Percentiles rank a stretch among this genome's conserved stretches.
Evolutionary conservation across 2,888 invertebrate genomes (phyloP).

Genomic region (Hofmannophila pseudospretella): DNA sequence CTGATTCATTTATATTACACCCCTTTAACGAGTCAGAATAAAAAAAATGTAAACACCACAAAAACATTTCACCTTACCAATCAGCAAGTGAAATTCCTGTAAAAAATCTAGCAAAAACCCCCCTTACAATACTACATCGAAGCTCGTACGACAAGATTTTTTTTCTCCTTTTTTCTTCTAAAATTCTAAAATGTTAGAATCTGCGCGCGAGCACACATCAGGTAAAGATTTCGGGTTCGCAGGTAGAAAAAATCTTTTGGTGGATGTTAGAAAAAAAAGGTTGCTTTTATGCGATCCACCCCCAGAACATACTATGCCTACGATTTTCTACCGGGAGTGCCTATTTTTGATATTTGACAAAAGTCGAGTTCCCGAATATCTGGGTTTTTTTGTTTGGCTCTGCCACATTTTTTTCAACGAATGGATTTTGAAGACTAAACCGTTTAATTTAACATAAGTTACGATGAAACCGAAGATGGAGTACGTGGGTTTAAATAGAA

Average conservation of each 20-base stretch:
- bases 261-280: constrained; percentile 63
- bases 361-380: too few species aligned
- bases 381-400: too few species aligned
- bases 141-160: constrained; percentile 24
- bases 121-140: constrained; percentile 37
- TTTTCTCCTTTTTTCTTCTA: constrained; percentile 32
- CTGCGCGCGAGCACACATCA: constrained; percentile 59
- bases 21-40: too few species aligned
- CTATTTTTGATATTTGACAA: constrained; percentile 26
- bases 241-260: constrained; percentile 72
- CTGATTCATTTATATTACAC: too few species aligned
- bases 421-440: too few species aligned
- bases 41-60: constrained; percentile 50
- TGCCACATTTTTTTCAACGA: too few species aligned
- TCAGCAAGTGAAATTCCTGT: constrained; percentile 61
- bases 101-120: constrained; percentile 68
- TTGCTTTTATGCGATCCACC: constrained; percentile 68
- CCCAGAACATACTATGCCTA: constrained; percentile 58
- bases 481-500: too few species aligned
- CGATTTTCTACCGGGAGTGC: constrained; percentile 35
- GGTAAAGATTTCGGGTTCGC: constrained; percentile 67
- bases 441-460: too few species aligned
- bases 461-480: too few species aligned
- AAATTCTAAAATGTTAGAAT: constrained; percentile 53
- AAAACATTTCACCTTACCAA: constrained; percentile 47